Evolutionary conservation across 2,113 vertebrate species (phyloP), one percentile per base, ranked within the genome.

Genomic region (Tinamus guttatus): DNA sequence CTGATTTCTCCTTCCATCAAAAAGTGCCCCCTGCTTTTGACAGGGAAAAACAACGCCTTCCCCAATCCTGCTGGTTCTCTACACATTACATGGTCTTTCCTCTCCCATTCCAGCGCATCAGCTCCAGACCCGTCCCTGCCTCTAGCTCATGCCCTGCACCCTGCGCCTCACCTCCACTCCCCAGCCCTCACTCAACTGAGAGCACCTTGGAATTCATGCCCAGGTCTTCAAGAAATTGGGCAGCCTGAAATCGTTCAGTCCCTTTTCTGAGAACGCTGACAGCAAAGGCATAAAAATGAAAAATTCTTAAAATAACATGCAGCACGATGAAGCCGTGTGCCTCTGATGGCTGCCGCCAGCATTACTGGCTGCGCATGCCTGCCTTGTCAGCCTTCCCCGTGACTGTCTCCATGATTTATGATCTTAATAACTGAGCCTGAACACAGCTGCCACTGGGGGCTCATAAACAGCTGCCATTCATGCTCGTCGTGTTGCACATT

Each of bases 381-480:
- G 9, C 73, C 65, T 94, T 86, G 85, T 93, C 96, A 97, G 91
- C 92, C 93, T 90, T 95, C 85, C 54, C 79, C 51, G 32, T 65
- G 94, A 95, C 96, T 96, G 96, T 97, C 96, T 96, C 77, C 77
- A 14, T 97, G 96, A 97, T 97, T 96, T 96, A 97, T 96, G 87
- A 80, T 92, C 84, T 97, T 97, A 97, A 97, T 97, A 97, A 97
- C 90, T 79, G 77, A 97, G 95, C 60, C 84, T 85, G 90, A 97
- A 90, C 95, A 85, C 69, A 90, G 67, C 89, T 93, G 69, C 63
- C 52, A 64, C 75, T 36, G 7, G 9, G 82, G 94, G 67, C 94
- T 95, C 80, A 95, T 95, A 97, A 91, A 56, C 92, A 95, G 80
- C 34, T 1, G 1, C 90, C 88, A 78, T 75, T 96, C 92, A 91